Conservation (phyloP, 1,140 invertebrate genomes). For the Heliconius hermathena region DNA sequence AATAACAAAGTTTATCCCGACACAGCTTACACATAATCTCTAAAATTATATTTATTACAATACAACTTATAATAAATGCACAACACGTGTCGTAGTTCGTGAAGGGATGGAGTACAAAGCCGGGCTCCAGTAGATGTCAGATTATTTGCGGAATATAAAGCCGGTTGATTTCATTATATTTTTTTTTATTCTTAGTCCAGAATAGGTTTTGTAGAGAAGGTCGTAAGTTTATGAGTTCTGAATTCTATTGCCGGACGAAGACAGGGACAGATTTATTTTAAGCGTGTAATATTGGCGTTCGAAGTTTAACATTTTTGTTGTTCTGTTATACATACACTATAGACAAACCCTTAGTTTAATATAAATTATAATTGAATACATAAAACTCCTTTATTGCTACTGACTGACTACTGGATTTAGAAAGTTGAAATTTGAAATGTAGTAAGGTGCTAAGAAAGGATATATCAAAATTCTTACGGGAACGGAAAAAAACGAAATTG, state of each 20-base stretch:
- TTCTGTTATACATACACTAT: too few species aligned
- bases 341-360: too few species aligned
- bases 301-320: too few species aligned
- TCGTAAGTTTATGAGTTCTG: neutral
- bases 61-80: neutral
- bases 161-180: neutral
- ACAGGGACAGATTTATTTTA: neutral
- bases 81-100: neutral
- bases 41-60: slow-evolving; percentile 1
- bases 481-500: too few species aligned
- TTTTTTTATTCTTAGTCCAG: neutral
- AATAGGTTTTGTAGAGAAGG: neutral
- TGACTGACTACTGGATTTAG: too few species aligned
- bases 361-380: too few species aligned
- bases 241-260: neutral
- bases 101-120: neutral
- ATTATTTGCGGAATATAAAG: neutral
- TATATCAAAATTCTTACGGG: too few species aligned
- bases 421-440: too few species aligned
- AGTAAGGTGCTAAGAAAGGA: too few species aligned
- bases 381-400: too few species aligned
- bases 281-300: rapidly evolving
- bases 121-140: neutral
- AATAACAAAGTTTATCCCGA: neutral
- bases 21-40: neutral